Base-by-base conservation (phyloP, 2,113 vertebrate genomes). In the Enhydra lutris region DNA sequence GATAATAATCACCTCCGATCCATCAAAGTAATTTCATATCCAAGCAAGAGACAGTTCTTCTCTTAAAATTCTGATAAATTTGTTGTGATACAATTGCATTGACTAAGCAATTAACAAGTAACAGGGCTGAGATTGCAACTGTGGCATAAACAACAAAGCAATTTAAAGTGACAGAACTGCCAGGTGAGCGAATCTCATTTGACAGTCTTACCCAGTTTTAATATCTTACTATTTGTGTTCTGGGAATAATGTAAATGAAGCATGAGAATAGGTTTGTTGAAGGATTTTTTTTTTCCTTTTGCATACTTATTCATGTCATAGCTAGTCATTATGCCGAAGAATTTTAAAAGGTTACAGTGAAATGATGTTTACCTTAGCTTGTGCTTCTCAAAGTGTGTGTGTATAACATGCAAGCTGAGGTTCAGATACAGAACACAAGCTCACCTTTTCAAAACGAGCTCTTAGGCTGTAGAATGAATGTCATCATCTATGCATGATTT, bases 11-110 rank as follows among this genome's bases (percentile, higher is more conserved):
- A 98, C 97, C 85, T 95, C 42, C 63, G 0, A 98, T 90, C 94
- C 55, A 97, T 97, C 93, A 97, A 94, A 97, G 87, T 97, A 98
- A 98, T 97, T 98, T 97, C 85, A 96, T 98, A 98, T 95, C 93
- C 94, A 96, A 89, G 90, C 5, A 6, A 92, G 87, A 84, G 85
- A 96, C 87, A 98, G 89, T 88, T 76, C 65, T 95, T 86, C 92
- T 97, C 97, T 98, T 97, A 98, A 98, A 98, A 98, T 87, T 89
- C 63, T 98, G 97, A 97, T 97, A 98, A 98, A 98, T 97, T 86
- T 97, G 97, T 98, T 98, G 97, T 96, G 93, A 98, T 98, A 97
- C 95, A 94, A 95, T 98, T 96, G 97, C 91, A 96, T 86, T 92
- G 97, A 98, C 87, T 96, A 95, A 95, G 92, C 97, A 98, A 98